phyloP scores from a whole-genome alignment of 1,140 invertebrate species.

The Parapsyche elsis region DNA sequence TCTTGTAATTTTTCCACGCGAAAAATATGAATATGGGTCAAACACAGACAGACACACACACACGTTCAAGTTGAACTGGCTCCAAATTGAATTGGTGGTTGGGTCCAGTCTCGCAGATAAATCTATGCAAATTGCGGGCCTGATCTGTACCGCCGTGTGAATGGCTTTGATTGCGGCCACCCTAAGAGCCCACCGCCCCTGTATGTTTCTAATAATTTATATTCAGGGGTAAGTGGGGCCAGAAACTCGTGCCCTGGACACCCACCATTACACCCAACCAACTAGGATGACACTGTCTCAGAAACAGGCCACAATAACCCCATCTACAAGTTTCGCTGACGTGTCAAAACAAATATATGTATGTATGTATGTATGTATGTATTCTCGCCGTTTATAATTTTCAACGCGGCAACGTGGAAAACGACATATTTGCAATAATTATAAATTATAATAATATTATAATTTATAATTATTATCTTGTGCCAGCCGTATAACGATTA shows the following conservation, averaged over 20 bases:
- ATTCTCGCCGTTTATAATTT: too few species aligned
- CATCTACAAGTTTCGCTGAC: too few species aligned
- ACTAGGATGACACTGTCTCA: too few species aligned
- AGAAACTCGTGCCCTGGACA: conserved; percentile 28
- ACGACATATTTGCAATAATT: too few species aligned
- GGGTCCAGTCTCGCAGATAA: conserved; percentile 37
- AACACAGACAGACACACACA: not conserved
- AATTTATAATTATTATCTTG: too few species aligned
- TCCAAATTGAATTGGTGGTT: conserved; percentile 31
- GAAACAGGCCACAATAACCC: too few species aligned
- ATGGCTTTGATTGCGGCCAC: conserved; percentile 51
- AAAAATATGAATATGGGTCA: not conserved
- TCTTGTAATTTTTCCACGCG: not conserved
- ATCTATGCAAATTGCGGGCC: conserved; percentile 53
- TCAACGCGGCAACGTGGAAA: too few species aligned
- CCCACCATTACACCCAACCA: not conserved
- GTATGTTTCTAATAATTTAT: conserved; percentile 56
- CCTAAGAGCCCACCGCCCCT: not conserved
- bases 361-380: too few species aligned
- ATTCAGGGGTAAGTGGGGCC: conserved; percentile 47
- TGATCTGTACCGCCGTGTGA: conserved; percentile 42
- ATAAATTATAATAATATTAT: too few species aligned
- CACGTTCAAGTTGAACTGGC: not conserved
- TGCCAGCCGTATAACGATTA: too few species aligned
- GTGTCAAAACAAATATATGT: too few species aligned